Base-by-base conservation (phyloP, 53 echinoderm and acorn worm species). In the Arbacia lixula region DNA sequence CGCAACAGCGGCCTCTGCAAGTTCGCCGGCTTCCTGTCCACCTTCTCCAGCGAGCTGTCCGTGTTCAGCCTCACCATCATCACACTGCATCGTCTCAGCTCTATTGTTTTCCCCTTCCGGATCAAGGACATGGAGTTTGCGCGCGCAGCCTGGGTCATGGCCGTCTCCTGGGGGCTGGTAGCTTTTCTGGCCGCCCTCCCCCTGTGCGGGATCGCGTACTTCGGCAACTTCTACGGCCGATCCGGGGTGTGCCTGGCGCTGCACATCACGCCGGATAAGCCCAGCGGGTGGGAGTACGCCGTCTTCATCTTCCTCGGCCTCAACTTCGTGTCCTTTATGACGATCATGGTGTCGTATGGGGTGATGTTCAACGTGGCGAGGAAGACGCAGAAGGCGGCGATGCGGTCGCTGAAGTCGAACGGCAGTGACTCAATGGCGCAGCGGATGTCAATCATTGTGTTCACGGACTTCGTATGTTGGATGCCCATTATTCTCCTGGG, bases 21-120 rank as follows among this genome's bases (percentile, higher is more conserved):
- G 74, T 91, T 98, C 36, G 92, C 92, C 22, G 98, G 98, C 19
- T 98, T 98, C 85, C 62, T 98, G 42, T 98, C 98, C 12, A 98
- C 98, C 2, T 98, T 98, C 63, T 98, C 98, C 37, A 98, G 98
- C 76, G 98, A 98, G 71, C 81, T 98, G 25, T 98, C 98, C 56
- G 98, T 98, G 28, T 85, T 98, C 66, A 98, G 94, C 29, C 82
- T 98, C 60, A 98, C 98, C 21, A 91, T 98, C 46, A 98, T 98
- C 57, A 98, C 98, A 4, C 66, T 98, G 28, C 94, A 98, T 57
- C 86, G 98, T 12, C 74, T 98, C 9, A 77, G 90, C 6, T 94
- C 91, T 1, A 98, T 98, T 36, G 90, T 98, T 31, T 98, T 98
- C 37, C 98, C 98, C 54, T 98, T 98, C 76, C 94, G 98, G 11